A percentile compares a stretch with the other conserved stretches of the same genome.
phyloP scores from a whole-genome alignment of 2,888 invertebrate species.

The Crioceris asparagi region DNA sequence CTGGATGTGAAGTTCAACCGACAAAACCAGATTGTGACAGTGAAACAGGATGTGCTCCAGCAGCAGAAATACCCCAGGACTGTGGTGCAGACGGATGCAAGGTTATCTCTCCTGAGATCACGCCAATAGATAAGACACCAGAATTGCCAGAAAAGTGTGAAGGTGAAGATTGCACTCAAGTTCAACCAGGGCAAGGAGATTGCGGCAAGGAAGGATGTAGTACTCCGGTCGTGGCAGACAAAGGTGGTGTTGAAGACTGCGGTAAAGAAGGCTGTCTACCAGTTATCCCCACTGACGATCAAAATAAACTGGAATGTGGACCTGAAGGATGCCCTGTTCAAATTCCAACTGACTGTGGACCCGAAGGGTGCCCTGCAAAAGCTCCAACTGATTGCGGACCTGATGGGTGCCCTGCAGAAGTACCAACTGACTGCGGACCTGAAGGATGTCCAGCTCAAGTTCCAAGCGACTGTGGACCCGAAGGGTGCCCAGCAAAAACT shows the following conservation, averaged over 20 bases:
- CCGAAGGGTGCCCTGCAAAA: neutral
- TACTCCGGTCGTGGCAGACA: neutral
- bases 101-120: no score
- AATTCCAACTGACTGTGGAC: neutral
- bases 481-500: neutral
- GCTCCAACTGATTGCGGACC: neutral
- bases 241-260: neutral
- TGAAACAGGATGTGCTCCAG: neutral
- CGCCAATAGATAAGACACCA: no score
- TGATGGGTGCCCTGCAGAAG: neutral
- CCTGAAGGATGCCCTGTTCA: neutral
- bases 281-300: no score
- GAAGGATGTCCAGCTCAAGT: neutral
- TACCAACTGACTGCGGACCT: neutral
- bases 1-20: neutral
- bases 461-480: neutral
- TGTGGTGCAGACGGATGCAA: constrained; percentile 1
- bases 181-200: neutral
- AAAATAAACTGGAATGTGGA: no score
- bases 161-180: neutral
- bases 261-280: neutral
- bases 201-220: constrained; percentile 1
- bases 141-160: neutral
- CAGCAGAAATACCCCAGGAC: constrained; percentile 2
- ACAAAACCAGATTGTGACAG: neutral